Conservation (phyloP, 2,113 vertebrate genomes). For the Perccottus glenii region DNA sequence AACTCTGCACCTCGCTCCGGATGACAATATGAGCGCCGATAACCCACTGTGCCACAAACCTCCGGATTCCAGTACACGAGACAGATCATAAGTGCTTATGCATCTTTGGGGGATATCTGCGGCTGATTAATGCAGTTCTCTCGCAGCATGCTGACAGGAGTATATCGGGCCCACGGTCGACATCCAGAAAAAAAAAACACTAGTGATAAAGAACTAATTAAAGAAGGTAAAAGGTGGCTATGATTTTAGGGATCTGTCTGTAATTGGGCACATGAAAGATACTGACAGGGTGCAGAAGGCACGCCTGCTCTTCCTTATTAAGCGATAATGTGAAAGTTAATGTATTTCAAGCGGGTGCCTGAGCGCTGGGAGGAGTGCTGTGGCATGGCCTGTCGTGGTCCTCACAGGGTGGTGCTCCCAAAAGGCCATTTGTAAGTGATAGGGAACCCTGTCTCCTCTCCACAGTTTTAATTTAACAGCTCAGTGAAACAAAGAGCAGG, state of each 20-base stretch:
- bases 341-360: constrained; percentile 81
- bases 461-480: constrained; percentile 66
- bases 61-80: constrained; percentile 37
- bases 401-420: constrained; percentile 64
- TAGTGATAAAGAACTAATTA: constrained; percentile 90
- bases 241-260: constrained; percentile 85
- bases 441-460: constrained; percentile 55
- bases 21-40: constrained; percentile 36
- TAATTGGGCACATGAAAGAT: constrained; percentile 93
- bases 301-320: constrained; percentile 85
- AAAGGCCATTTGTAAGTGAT: constrained; percentile 63
- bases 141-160: constrained; percentile 54
- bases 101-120: constrained; percentile 49
- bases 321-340: constrained; percentile 85
- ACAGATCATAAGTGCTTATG: constrained; percentile 42
- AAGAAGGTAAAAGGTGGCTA: constrained; percentile 86
- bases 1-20: constrained; percentile 9
- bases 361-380: constrained; percentile 58
- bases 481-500: constrained; percentile 45
- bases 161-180: constrained; percentile 49
- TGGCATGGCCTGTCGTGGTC: constrained; percentile 45
- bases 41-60: constrained; percentile 50
- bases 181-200: constrained; percentile 76
- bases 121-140: constrained; percentile 63
- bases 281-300: constrained; percentile 77